Conservation (phyloP, 2,888 invertebrate species). For the Cheilosia urbana region DNA sequence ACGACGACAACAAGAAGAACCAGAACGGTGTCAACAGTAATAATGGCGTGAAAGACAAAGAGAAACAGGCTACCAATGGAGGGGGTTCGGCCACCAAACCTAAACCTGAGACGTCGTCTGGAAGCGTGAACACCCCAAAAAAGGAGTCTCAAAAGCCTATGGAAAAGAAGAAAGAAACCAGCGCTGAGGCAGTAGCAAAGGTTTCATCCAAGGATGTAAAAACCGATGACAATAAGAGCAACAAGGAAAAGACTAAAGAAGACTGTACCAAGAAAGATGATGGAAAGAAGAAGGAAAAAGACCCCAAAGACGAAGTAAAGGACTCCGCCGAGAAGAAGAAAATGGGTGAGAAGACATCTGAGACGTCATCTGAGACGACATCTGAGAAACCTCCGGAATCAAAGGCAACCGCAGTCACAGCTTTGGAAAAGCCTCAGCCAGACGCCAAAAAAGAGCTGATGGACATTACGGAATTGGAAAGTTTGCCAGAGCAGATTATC, state of each 20-base stretch:
- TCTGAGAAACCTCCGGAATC: constrained; percentile 36
- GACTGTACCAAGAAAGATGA: constrained; percentile 12
- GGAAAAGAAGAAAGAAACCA: constrained; percentile 60
- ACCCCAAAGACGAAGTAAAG: constrained; percentile 32
- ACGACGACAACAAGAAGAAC: constrained; percentile 78
- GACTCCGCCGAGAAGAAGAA: constrained; percentile 61
- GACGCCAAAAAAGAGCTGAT: constrained; percentile 29
- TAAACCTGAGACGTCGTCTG: constrained; percentile 68
- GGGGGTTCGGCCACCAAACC: constrained; percentile 16
- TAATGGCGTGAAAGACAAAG: constrained; percentile 67
- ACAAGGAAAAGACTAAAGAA: constrained; percentile 37
- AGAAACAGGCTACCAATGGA: constrained; percentile 57
- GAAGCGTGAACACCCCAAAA: constrained; percentile 21
- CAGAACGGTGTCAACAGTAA: constrained; percentile 79
- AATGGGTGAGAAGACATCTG: constrained; percentile 38
- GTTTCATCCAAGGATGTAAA: constrained; percentile 26
- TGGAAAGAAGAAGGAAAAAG: constrained; percentile 24
- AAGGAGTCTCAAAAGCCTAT: constrained; percentile 57
- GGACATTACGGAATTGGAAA: constrained; percentile 21
- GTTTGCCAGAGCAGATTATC: neutral
- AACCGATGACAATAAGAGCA: constrained; percentile 60
- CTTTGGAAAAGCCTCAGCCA: neutral
- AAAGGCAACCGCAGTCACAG: neutral
- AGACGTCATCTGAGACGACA: constrained; percentile 56
- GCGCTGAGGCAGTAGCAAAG: constrained; percentile 26